A percentile compares a stretch with the other conserved stretches of the same genome.
phyloP scores from a whole-genome alignment of 2,113 vertebrate genomes.

The Ciconia stormi region DNA sequence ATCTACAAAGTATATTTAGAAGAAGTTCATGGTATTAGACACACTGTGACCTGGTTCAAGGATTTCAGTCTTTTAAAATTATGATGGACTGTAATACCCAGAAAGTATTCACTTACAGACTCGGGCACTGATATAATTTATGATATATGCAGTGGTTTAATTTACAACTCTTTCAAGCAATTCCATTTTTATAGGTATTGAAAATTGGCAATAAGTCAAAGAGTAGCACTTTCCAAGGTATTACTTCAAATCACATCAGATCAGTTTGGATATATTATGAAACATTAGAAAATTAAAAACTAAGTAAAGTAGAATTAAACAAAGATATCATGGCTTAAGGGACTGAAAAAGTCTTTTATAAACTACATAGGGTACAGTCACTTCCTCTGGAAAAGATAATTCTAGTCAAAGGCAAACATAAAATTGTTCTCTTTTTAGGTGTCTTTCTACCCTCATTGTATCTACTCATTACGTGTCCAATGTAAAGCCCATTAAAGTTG shows the following conservation, averaged over 20 bases:
- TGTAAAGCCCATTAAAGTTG: neutral
- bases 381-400: neutral
- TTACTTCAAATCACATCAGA: slow-evolving; percentile 33
- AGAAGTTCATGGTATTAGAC: neutral
- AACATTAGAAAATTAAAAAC: slow-evolving; percentile 51
- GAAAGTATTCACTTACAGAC: slow-evolving; percentile 23
- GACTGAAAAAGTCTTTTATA: neutral
- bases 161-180: slow-evolving; percentile 63
- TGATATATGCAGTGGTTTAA: slow-evolving; percentile 43
- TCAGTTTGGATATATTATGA: slow-evolving; percentile 6
- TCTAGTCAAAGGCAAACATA: neutral
- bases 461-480: neutral
- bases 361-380: neutral
- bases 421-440: neutral
- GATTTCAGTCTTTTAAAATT: slow-evolving; percentile 41
- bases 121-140: neutral
- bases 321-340: neutral
- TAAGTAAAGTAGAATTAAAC: slow-evolving; percentile 12
- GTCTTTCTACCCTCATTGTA: neutral
- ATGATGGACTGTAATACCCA: neutral
- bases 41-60: neutral
- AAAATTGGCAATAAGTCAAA: slow-evolving; percentile 56
- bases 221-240: slow-evolving; percentile 38
- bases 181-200: slow-evolving; percentile 57
- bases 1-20: slow-evolving; percentile 22